Evolutionary conservation across 2,888 invertebrate species (phyloP).

Genomic region (Scaptomyza cyrtandrae): DNA sequence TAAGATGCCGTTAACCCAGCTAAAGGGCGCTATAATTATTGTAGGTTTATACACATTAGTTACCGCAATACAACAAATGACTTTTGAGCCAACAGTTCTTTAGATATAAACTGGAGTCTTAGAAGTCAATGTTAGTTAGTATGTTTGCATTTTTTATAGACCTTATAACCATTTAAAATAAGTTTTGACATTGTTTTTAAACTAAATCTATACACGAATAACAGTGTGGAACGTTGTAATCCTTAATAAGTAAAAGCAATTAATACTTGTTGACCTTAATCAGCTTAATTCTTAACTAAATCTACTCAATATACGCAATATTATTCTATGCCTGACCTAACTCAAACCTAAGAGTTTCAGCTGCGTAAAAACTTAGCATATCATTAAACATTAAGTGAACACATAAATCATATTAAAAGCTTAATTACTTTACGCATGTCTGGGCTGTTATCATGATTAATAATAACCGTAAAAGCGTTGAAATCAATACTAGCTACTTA

Average conservation of each 20-base stretch:
- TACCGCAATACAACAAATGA: conserved; percentile 5
- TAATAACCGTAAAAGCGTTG: conserved; percentile 46
- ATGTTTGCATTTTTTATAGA: conserved; percentile 2
- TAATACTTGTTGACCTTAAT: not conserved
- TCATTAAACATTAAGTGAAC: not conserved
- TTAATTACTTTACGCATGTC: conserved; percentile 50
- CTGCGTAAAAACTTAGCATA: too few relatives aligned
- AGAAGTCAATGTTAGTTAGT: conserved; percentile 34
- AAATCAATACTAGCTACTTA: conserved; percentile 33
- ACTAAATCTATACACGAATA: not conserved
- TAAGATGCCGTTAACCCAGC: conserved; percentile 74
- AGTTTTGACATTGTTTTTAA: too few relatives aligned
- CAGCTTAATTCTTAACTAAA: not conserved
- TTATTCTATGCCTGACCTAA: conserved; percentile 25
- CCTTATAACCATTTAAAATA: not conserved
- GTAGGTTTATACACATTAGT: conserved; percentile 36
- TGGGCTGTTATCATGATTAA: conserved; percentile 56
- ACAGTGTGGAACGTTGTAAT: not conserved
- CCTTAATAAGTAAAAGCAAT: not conserved
- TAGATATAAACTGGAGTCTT: conserved; percentile 1
- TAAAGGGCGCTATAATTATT: conserved; percentile 74
- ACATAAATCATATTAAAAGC: conserved; percentile 36
- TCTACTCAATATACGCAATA: not conserved
- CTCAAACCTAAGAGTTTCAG: conserved; percentile 21
- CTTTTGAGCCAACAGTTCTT: conserved; percentile 27